These are phyloP conservation scores for Zaprionus vittiger DNA, from an alignment of 1,140 invertebrate species.

Conservation along the genomic window DNA sequence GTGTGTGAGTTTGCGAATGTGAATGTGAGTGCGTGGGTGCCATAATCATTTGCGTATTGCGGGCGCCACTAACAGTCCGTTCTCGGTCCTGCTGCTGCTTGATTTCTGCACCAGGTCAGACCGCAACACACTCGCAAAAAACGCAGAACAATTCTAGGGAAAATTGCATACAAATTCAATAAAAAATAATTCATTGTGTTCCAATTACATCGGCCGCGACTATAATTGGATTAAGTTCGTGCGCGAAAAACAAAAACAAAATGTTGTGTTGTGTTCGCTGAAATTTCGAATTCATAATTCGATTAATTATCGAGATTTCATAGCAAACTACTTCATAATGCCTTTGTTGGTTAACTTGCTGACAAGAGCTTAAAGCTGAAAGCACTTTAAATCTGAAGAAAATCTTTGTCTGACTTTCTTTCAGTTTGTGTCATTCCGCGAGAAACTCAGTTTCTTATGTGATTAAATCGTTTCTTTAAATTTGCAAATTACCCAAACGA, in stretches of 20 bases:
- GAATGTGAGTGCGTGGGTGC: conserved; percentile 33
- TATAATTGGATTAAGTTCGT: conserved; percentile 6
- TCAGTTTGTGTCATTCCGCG: background rate
- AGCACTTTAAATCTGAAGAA: background rate
- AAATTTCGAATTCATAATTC: conserved; percentile 5
- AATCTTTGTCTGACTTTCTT: background rate
- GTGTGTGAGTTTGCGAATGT: conserved; percentile 1
- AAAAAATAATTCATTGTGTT: conserved; percentile 10
- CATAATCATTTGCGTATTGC: conserved; percentile 70
- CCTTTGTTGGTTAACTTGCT: background rate
- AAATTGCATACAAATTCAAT: conserved; percentile 21
- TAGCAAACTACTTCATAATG: background rate
- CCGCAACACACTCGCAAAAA: conserved; percentile 33
- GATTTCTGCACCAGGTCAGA: conserved; percentile 12
- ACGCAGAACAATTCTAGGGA: background rate
- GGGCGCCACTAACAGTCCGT: conserved; percentile 48
- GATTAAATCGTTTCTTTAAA: background rate
- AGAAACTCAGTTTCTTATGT: background rate
- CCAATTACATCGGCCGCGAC: background rate
- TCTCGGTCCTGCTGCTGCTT: background rate
- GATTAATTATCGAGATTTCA: background rate
- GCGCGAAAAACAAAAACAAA: background rate
- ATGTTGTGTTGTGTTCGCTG: background rate
- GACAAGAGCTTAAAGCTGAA: background rate
- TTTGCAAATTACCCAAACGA: background rate